Percentiles rank a stretch among this genome's conserved stretches.
Conservation (phyloP, 1,140 invertebrate species). For the Paralvinella palmiformis region DNA sequence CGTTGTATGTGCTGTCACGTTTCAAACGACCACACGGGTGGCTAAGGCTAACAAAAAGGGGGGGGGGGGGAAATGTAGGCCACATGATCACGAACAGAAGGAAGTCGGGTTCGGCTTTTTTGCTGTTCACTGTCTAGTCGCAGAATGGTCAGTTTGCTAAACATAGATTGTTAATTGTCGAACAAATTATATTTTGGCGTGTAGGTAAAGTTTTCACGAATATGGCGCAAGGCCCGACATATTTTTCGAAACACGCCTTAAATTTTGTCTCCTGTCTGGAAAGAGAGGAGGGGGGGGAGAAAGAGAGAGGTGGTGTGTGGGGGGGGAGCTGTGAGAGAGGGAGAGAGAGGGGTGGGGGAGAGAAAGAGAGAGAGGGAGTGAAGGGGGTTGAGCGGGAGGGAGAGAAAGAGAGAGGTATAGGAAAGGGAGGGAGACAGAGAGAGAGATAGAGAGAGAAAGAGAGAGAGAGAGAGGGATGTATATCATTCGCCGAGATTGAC, state of each 20-base stretch:
- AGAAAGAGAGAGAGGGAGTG: background rate
- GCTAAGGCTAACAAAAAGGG: too few species aligned
- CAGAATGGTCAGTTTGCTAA: too few species aligned
- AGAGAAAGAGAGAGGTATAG: background rate
- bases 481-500: too few species aligned
- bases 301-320: background rate
- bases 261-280: background rate
- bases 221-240: too few species aligned
- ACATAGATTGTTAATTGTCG: background rate
- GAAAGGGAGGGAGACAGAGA: background rate
- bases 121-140: too few species aligned
- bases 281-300: background rate
- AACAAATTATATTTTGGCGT: background rate
- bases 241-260: too few species aligned
- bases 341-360: background rate
- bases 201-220: background rate
- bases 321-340: background rate
- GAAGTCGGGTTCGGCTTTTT: too few species aligned
- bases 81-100: too few species aligned
- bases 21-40: too few species aligned
- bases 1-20: too few species aligned
- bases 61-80: too few species aligned
- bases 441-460: background rate
- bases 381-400: background rate
- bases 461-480: background rate